Conservation (phyloP, 2,113 vertebrate genomes). For the Mus pahari region DNA sequence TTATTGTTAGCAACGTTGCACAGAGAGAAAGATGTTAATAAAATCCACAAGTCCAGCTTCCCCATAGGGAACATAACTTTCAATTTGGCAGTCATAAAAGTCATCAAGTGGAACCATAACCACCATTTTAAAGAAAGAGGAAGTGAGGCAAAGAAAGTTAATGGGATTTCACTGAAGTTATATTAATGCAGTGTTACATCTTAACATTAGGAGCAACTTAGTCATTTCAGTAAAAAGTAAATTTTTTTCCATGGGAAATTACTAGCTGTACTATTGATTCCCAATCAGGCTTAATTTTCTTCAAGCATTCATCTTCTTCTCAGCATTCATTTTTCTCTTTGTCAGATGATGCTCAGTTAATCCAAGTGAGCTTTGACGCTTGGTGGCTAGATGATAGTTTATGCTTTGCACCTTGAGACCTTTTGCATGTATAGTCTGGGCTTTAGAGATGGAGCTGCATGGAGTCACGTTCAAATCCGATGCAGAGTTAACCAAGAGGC, state of each 20-base stretch:
- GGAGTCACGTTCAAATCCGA: slow-evolving; percentile 26
- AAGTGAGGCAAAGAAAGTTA: slow-evolving; percentile 73
- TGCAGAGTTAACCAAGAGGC: not conserved
- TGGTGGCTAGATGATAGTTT: not conserved
- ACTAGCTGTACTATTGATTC: slow-evolving; percentile 64
- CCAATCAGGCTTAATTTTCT: slow-evolving; percentile 59
- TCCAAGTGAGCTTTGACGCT: slow-evolving; percentile 56
- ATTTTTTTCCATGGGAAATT: slow-evolving; percentile 60
- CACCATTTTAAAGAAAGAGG: slow-evolving; percentile 70
- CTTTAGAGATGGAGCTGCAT: slow-evolving; percentile 11
- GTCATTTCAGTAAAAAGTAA: slow-evolving; percentile 66
- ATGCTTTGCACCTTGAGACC: not conserved
- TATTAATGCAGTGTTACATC: slow-evolving; percentile 44
- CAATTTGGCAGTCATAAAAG: slow-evolving; percentile 77
- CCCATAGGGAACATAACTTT: slow-evolving; percentile 69
- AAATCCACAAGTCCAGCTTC: slow-evolving; percentile 68
- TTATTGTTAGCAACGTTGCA: slow-evolving; percentile 15
- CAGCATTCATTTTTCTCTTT: slow-evolving; percentile 20
- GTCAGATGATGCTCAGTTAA: slow-evolving; percentile 4
- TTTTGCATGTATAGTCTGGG: slow-evolving; percentile 27
- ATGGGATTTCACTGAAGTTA: slow-evolving; percentile 63
- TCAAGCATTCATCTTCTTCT: not conserved
- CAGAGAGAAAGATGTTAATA: slow-evolving; percentile 60
- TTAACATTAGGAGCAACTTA: slow-evolving; percentile 49
- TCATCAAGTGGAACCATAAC: slow-evolving; percentile 65